phyloP scores from a whole-genome alignment of 2,113 vertebrate genomes.

The Loxodonta africana region DNA sequence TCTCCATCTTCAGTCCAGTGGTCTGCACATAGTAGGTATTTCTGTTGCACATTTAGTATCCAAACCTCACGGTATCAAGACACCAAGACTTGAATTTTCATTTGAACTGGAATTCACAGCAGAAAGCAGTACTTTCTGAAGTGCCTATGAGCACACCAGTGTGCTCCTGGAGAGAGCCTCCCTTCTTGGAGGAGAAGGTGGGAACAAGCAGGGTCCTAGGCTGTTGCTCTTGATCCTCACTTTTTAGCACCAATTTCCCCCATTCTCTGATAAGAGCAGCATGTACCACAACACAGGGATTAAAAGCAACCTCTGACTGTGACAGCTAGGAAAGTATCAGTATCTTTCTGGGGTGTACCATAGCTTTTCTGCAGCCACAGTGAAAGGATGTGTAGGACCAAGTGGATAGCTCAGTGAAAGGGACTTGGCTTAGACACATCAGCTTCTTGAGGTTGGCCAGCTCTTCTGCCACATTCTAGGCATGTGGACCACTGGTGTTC shows the following conservation, averaged over 20 bases:
- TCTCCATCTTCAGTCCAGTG: not conserved
- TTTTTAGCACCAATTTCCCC: not conserved
- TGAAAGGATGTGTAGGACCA: not conserved
- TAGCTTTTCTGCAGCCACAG: not conserved
- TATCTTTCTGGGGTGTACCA: not conserved
- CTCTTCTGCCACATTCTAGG: too few relatives aligned
- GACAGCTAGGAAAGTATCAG: not conserved
- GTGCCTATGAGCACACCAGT: too few relatives aligned
- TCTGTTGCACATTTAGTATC: not conserved
- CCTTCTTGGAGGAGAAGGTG: not conserved
- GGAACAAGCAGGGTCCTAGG: not conserved
- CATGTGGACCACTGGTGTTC: too few relatives aligned
- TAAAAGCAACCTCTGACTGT: not conserved
- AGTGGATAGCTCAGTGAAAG: not conserved
- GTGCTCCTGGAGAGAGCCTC: not conserved
- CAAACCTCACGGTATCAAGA: not conserved
- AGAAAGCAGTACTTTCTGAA: not conserved
- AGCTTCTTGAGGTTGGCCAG: too few relatives aligned
- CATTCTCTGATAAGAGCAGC: not conserved
- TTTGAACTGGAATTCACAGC: constrained; percentile 10
- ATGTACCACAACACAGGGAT: not conserved
- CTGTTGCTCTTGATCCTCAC: not conserved
- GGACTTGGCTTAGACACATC: not conserved
- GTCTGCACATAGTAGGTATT: not conserved
- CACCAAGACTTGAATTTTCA: not conserved